Conservation (phyloP, 2,888 invertebrate genomes). For the Cephus runcator region DNA sequence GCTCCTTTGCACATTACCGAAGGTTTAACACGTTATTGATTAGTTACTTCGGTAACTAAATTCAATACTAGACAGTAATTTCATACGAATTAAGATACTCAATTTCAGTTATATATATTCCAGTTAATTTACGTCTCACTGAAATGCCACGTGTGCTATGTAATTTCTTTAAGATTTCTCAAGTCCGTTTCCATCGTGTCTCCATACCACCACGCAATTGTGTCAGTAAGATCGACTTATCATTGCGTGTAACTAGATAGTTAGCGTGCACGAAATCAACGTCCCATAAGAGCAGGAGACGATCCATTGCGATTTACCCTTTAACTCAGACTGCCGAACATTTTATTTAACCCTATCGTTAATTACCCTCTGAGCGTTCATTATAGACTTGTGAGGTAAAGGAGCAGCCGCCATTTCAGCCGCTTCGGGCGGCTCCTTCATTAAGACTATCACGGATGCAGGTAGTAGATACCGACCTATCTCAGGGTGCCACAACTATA, state of each 20-base stretch:
- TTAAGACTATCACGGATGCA: background rate
- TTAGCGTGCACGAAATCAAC: background rate
- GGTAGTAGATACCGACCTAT: background rate
- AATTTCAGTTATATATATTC: background rate
- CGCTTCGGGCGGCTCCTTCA: background rate
- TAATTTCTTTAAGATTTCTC: background rate
- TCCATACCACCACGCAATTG: background rate
- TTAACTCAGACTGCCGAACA: background rate
- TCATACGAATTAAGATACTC: background rate
- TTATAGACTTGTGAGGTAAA: background rate
- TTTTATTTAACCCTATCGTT: background rate
- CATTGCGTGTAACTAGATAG: background rate
- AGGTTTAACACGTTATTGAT: background rate
- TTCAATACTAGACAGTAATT: background rate
- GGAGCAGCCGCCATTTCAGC: background rate
- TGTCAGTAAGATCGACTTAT: background rate
- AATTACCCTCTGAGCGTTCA: background rate
- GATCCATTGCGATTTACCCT: background rate
- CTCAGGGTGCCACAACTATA: background rate
- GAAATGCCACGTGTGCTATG: background rate
- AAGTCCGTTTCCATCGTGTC: background rate
- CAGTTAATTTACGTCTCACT: background rate
- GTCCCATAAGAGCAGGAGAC: background rate
- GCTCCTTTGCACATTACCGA: no score
- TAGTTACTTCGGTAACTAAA: background rate